Evolutionary conservation across 2,113 vertebrate species (phyloP).

Genomic region (Ammodytes marinus): DNA sequence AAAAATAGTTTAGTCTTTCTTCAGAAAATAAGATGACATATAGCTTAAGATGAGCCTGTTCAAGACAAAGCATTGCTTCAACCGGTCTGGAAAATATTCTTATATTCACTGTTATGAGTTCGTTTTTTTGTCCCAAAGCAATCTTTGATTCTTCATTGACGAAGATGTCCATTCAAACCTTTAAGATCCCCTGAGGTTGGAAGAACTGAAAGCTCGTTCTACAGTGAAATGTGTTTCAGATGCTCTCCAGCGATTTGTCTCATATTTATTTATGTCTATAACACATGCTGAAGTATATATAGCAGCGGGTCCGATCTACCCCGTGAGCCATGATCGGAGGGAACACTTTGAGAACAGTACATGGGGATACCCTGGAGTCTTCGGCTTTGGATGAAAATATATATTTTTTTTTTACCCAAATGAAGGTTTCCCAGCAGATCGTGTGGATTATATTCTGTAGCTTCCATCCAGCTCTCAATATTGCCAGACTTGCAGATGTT

Average conservation of each 20-base stretch:
- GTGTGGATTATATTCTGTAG: not conserved
- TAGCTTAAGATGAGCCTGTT: not conserved
- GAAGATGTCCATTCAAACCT: slow-evolving; percentile 26
- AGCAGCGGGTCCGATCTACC: not conserved
- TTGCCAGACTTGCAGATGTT: not conserved
- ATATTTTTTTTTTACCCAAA: not conserved
- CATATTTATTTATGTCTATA: slow-evolving; percentile 45
- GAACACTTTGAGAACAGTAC: not conserved
- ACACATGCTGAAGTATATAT: slow-evolving; percentile 27
- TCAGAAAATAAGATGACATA: not conserved
- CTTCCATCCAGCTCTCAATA: not conserved
- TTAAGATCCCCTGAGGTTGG: slow-evolving; percentile 22
- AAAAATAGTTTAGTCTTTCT: not conserved
- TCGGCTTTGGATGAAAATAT: not conserved
- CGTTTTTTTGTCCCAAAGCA: slow-evolving; percentile 15
- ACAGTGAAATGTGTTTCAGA: slow-evolving; percentile 39
- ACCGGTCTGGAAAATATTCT: not conserved
- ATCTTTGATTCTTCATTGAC: slow-evolving; percentile 29
- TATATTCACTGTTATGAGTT: slow-evolving; percentile 11
- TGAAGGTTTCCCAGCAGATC: not conserved
- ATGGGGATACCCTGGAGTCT: not conserved
- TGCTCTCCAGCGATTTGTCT: slow-evolving; percentile 39
- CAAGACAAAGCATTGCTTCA: slow-evolving; percentile 16
- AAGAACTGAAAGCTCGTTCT: slow-evolving; percentile 32
- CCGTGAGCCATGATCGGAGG: not conserved